Conservation (phyloP, 1,140 invertebrate genomes). For the Zaprionus camerounensis region DNA sequence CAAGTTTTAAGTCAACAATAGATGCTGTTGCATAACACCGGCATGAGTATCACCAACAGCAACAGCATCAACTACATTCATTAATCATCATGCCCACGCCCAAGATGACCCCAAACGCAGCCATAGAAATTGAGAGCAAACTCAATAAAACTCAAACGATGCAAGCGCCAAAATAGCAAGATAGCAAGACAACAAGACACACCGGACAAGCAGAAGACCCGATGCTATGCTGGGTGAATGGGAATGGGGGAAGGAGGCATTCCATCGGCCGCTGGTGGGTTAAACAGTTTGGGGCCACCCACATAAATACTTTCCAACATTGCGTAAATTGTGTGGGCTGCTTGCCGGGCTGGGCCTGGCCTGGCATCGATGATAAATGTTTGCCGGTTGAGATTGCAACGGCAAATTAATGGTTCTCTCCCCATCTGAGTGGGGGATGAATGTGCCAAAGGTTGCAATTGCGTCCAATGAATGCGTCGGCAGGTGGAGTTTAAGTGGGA, state of each 20-base stretch:
- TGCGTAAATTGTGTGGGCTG: slow-evolving; percentile 59
- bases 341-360: slow-evolving; percentile 26
- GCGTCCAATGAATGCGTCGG: slow-evolving; percentile 16
- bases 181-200: not conserved
- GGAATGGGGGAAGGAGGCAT: slow-evolving; percentile 1
- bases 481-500: slow-evolving; percentile 24
- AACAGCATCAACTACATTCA: slow-evolving; percentile 58
- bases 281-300: slow-evolving; percentile 52
- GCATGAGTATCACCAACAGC: slow-evolving; percentile 1
- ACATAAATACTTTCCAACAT: slow-evolving; percentile 63
- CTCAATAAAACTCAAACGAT: slow-evolving; percentile 20
- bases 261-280: slow-evolving; percentile 27
- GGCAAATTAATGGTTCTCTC: slow-evolving; percentile 54
- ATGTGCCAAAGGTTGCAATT: slow-evolving; percentile 18
- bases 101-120: slow-evolving; percentile 51
- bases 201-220: not conserved
- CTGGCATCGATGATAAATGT: slow-evolving; percentile 73
- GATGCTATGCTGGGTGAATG: not conserved
- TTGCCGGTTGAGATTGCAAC: slow-evolving; percentile 58
- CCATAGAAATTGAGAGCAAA: slow-evolving; percentile 51
- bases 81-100: slow-evolving; percentile 61
- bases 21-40: slow-evolving; percentile 35
- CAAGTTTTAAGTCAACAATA: slow-evolving; percentile 22
- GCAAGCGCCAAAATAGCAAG: not conserved
- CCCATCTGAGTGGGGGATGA: not conserved